Conservation (phyloP, 1,140 invertebrate genomes). For the Drosophila novamexicana region DNA sequence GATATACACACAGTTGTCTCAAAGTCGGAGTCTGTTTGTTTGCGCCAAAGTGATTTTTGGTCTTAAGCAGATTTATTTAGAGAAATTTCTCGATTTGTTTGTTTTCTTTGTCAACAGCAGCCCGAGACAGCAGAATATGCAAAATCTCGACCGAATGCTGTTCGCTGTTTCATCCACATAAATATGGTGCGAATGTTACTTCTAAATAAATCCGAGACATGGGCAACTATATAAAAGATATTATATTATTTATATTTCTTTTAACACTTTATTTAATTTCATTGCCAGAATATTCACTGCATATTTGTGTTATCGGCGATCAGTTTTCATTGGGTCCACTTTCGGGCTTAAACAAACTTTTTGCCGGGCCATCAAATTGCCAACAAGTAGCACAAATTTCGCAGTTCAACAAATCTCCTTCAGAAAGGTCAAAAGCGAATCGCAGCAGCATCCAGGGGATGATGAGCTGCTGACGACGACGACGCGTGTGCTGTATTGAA, state of each 20-base stretch:
- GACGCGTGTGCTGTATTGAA: conserved; percentile 73
- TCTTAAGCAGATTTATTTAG: conserved; percentile 68
- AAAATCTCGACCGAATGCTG: conserved; percentile 2
- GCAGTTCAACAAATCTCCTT: conserved; percentile 67
- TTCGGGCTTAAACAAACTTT: conserved; percentile 7
- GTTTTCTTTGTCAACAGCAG: conserved; percentile 23
- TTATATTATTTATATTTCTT: too few relatives aligned
- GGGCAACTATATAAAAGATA: too few relatives aligned
- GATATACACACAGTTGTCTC: background rate
- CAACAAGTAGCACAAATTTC: conserved; percentile 33
- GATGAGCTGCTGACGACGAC: conserved; percentile 25
- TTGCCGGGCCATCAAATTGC: conserved; percentile 5
- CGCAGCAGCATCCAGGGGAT: conserved; percentile 47
- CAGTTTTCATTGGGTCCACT: background rate
- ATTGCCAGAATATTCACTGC: background rate
- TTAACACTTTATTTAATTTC: too few relatives aligned
- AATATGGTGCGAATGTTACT: conserved; percentile 2
- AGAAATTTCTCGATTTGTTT: conserved; percentile 61
- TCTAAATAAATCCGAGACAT: background rate
- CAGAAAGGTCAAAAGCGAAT: conserved; percentile 75
- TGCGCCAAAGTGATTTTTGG: conserved; percentile 59
- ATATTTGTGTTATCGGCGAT: background rate
- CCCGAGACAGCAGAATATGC: conserved; percentile 24
- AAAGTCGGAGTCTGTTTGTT: conserved; percentile 8
- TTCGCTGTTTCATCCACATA: conserved; percentile 12